Base-by-base conservation (phyloP, 2,113 vertebrate species). In the Nerophis ophidion region DNA sequence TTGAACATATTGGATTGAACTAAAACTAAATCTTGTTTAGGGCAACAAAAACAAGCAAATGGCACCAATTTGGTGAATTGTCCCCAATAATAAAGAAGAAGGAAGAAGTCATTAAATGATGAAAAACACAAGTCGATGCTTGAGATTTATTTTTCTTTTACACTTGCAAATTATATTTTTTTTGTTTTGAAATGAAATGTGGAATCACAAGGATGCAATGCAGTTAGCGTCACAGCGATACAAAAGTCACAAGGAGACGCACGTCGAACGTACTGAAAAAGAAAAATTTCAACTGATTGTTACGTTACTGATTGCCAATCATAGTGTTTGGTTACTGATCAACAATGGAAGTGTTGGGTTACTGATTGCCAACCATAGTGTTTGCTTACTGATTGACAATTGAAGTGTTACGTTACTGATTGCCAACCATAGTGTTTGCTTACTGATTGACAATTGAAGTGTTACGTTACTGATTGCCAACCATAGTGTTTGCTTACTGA, bases 241-340 rank as follows among this genome's bases (percentile, higher is more conserved):
- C 61, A 66, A 77, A 75, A 51, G 68, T 78, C 59, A 86, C 55
- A 59, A 64, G 61, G 46, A 47, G 76, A 75, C 49, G 61, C 33
- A 64, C 63, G 75, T 9, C 62, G 57, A 80, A 63, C 50, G 54
- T 77, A 70, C 74, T 68, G 72, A 57, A 65, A 61, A 62, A 61
- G 12, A 17, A 10, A 10, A 4, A 66, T 9, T 40, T 40, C 38
- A 60, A 48, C 17, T 7, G 2, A 26, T 26, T 26, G 26, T 26
- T 26, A 4, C 26, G 26, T 26, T 26, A 26, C 8, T 17, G 52
- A 64, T 36, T 58, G 57, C 77, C 70, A 77, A 54, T 26, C 26
- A 26, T 26, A 3, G 2, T 26, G 2, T 26, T 26, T 26, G 26
- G 4, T 26, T 26, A 26, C 26, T 26, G 26, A 26, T 26, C 4